phyloP scores from a whole-genome alignment of 1,140 invertebrate genomes.

The Leptinotarsa undecemlineata region DNA sequence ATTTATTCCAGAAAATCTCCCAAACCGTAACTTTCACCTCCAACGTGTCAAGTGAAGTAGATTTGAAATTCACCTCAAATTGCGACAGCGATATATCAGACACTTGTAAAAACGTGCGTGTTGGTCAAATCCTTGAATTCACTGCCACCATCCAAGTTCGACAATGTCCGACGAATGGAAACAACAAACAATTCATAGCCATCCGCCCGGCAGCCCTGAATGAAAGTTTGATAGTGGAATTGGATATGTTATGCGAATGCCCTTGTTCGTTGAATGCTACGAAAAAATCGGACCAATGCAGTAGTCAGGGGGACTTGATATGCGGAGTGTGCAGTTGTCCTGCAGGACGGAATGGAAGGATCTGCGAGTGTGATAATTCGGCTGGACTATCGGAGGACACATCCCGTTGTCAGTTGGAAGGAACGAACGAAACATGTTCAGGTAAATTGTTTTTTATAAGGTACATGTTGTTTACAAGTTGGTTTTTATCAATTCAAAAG shows the following conservation, averaged over 20 bases:
- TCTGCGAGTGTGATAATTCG: constrained; percentile 76
- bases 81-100: constrained; percentile 70
- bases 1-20: constrained; percentile 77
- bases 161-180: constrained; percentile 69
- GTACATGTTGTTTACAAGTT: no score
- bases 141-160: constrained; percentile 73
- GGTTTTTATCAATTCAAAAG: no score
- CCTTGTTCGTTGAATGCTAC: constrained; percentile 75
- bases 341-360: constrained; percentile 76
- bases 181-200: constrained; percentile 80
- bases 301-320: constrained; percentile 68
- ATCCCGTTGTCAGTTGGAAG: constrained; percentile 34
- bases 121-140: constrained; percentile 78
- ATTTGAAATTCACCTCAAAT: constrained; percentile 84
- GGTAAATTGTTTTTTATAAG: constrained; percentile 24
- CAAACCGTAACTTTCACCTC: constrained; percentile 89
- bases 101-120: constrained; percentile 82
- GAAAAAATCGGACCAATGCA: constrained; percentile 66
- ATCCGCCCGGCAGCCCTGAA: constrained; percentile 93
- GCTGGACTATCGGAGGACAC: constrained; percentile 34
- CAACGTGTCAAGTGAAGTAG: constrained; percentile 79
- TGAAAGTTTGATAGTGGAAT: constrained; percentile 80
- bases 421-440: constrained; percentile 36
- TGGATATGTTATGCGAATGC: constrained; percentile 90
- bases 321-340: constrained; percentile 91